These are phyloP conservation scores for Malacosoma neustria DNA, from an alignment of 2,888 invertebrate genomes.

Conservation along the genomic window DNA sequence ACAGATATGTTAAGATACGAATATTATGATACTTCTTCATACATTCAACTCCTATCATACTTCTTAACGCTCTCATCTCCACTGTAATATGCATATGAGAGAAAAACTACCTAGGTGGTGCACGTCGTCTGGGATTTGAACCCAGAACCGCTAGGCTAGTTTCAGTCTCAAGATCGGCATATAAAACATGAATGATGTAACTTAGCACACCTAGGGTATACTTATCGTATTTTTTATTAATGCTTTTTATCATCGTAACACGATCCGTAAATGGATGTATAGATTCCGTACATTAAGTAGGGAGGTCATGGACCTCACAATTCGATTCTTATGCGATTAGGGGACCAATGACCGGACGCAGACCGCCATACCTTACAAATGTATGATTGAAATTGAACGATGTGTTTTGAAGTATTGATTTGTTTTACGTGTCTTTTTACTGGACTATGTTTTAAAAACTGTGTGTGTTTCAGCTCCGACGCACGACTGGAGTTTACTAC, in stretches of 20 bases:
- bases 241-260: neutral
- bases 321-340: conserved; percentile 49
- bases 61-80: too few relatives aligned
- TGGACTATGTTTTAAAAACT: too few relatives aligned
- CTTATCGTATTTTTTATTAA: neutral
- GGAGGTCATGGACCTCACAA: conserved; percentile 29
- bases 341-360: conserved; percentile 44
- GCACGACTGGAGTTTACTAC: too few relatives aligned
- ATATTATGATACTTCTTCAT: too few relatives aligned
- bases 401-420: conserved; percentile 16
- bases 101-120: too few relatives aligned
- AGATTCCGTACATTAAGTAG: conserved; percentile 1
- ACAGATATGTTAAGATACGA: neutral
- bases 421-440: conserved; percentile 7
- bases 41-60: too few relatives aligned
- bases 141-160: too few relatives aligned
- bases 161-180: too few relatives aligned
- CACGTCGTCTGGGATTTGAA: too few relatives aligned
- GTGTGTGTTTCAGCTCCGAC: too few relatives aligned
- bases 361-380: conserved; percentile 9
- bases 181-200: too few relatives aligned
- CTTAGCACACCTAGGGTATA: neutral
- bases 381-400: conserved; percentile 23
- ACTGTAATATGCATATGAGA: too few relatives aligned
- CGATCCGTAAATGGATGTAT: neutral